Base-by-base conservation (phyloP, 2,888 invertebrate species). In the Habroteleia sp. region DNA sequence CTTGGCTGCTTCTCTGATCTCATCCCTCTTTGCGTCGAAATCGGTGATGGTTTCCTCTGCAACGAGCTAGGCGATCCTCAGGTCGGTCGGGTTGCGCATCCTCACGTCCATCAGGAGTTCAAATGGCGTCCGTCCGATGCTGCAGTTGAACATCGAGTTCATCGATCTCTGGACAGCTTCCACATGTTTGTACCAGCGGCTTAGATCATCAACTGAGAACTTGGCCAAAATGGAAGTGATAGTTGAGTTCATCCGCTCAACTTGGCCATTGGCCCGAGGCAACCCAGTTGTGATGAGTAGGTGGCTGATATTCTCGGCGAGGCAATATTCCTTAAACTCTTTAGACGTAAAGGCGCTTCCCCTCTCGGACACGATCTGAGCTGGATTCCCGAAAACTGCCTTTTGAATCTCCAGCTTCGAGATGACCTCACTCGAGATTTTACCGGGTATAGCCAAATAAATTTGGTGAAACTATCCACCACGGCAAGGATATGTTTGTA, bases 371-470 rank as follows among this genome's bases (percentile, higher is more conserved):
- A 88, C 81, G 3, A 87, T 82, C 29, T 80, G 77, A 5, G 13
- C 56, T 6, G 88, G 87, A 69, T 86, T 87, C 3, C 87, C 88
- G 81, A 89, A 89, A 4, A 39, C 77, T n/a, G 75, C 71, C 39
- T 83, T 83, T 23, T 85, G 84, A 1, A 66, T 10, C 2, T 62
- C 62, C 0, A 88, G 33, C 73, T 83, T 85, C 1, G 77, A 20
- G 4, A 89, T 46, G 0, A 35, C 25, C 8, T 76, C 74, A 0
- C 11, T 16, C 5, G 52, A 7, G 60, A 14, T 6, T 56, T 56
- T 1, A 27, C 16, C 0, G 72, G 41, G 25, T 48, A 48, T n/a
- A 48, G 17, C 33, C 48, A 48, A 3, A 33, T n/a, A 13, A 33
- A 48, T 13, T 48, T 48, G 7, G 48, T 48, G n/a, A 48, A 48